Evolutionary conservation across 1,140 invertebrate genomes (phyloP), one percentile per base, ranked within the genome.

Genomic region (Philaenus spumarius): DNA sequence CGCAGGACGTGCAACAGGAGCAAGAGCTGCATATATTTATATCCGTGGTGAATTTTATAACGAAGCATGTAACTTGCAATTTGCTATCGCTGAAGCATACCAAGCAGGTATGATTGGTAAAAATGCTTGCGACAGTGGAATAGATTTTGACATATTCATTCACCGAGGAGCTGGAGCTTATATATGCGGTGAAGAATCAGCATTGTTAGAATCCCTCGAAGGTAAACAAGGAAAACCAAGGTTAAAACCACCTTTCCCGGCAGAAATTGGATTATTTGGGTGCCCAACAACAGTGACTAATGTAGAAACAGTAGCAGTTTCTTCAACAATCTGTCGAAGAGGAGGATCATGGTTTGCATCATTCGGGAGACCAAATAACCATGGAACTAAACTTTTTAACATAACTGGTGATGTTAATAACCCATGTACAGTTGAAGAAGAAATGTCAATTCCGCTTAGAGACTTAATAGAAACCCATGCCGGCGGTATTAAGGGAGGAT

Each of bases 31-130:
- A 1, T 90, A 83, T 66, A 86, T 90, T 64, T 91, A 90, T 68
- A 84, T 91, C 50, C 74, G 87, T 45, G 89, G 87, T 39, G 88
- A 90, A 69, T 91, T 90, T 70, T 88, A 87, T 68, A 89, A 90
- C 69, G 89, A 90, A 70, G 81, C 85, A 1, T 82, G 79, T 17
- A 87, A 83, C 64, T 70, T 90, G 50, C 84, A 90, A 68, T 71
- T 83, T 30, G 86, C 87, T 19, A 85, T 90, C 35, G 73, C 81
- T 60, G 86, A 89, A 76, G 85, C 84, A 1, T 87, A 89, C 68
- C 71, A 84, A 60, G 77, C 75, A 40, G 87, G 86, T 2, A 77
- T 81, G 1, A 72, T 91, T 56, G 89, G 87, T 17, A 85, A 85
- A 65, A 86, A 91, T 76, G 83, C 86, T 1, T 86, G 84, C 66